Evolutionary conservation across 1,140 invertebrate genomes (phyloP).

Genomic region (Drosophila sulfurigaster): DNA sequence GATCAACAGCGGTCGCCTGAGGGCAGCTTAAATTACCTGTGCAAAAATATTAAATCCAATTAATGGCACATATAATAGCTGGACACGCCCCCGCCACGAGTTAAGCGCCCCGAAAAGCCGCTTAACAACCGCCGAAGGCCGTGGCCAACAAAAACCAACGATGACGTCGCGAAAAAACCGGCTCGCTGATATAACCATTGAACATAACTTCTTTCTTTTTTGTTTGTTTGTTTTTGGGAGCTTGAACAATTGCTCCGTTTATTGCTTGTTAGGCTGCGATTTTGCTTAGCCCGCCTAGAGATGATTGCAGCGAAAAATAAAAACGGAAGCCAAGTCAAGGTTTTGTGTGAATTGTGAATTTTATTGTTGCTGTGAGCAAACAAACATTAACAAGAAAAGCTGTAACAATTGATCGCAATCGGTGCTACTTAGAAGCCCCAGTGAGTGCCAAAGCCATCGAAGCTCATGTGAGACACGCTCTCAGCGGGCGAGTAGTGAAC

Average conservation of each 20-base stretch:
- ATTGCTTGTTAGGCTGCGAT: slow-evolving; percentile 44
- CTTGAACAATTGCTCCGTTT: slow-evolving; percentile 46
- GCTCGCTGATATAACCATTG: slow-evolving; percentile 40
- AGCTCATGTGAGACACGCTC: slow-evolving; percentile 86
- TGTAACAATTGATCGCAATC: slow-evolving; percentile 34
- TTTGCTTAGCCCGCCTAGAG: slow-evolving; percentile 38
- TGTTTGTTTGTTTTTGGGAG: not conserved
- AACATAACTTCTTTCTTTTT: not conserved
- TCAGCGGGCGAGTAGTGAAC: slow-evolving; percentile 86
- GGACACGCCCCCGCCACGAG: slow-evolving; percentile 55
- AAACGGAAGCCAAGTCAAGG: slow-evolving; percentile 49
- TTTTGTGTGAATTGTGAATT: slow-evolving; percentile 51
- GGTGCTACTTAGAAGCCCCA: slow-evolving; percentile 85
- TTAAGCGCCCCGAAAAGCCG: slow-evolving; percentile 46
- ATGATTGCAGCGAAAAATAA: slow-evolving; percentile 5
- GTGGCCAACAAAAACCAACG: slow-evolving; percentile 1
- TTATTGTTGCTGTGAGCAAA: slow-evolving; percentile 49
- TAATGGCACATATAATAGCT: slow-evolving; percentile 63
- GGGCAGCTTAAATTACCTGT: slow-evolving; percentile 36
- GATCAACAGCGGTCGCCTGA: slow-evolving; percentile 40
- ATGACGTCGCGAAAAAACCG: slow-evolving; percentile 68
- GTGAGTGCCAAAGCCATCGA: slow-evolving; percentile 86
- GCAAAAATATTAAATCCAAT: slow-evolving; percentile 77
- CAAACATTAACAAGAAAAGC: slow-evolving; percentile 67
- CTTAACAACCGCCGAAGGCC: slow-evolving; percentile 60